Evolutionary conservation across 2,888 invertebrate genomes (phyloP), one percentile per base, ranked within the genome.

Genomic region (Ceratothoa steindachneri): DNA sequence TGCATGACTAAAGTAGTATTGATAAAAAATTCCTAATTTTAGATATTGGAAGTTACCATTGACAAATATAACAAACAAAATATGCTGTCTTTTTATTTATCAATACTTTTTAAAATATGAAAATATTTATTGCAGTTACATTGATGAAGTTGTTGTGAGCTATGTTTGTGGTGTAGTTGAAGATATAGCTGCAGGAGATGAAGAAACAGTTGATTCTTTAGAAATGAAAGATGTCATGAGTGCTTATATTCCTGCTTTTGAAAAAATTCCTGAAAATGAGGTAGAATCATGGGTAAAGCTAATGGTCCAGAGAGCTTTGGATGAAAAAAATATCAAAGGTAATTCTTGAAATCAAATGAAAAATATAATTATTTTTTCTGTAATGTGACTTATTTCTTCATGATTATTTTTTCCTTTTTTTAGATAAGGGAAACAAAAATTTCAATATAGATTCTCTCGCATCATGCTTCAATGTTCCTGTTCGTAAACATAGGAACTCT

Each of bases 61-160:
- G n/a, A n/a, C n/a, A n/a, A n/a, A n/a, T n/a, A n/a, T n/a, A n/a
- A n/a, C n/a, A n/a, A n/a, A n/a, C n/a, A n/a, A n/a, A n/a, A n/a
- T n/a, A n/a, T n/a, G n/a, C n/a, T n/a, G n/a, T n/a, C n/a, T n/a
- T n/a, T n/a, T n/a, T n/a, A n/a, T n/a, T n/a, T n/a, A n/a, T n/a
- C n/a, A n/a, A n/a, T n/a, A n/a, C n/a, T n/a, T n/a, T n/a, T n/a
- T n/a, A n/a, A n/a, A n/a, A n/a, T n/a, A n/a, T n/a, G n/a, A n/a
- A n/a, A n/a, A n/a, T n/a, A n/a, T n/a, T n/a, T n/a, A n/a, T 67
- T 73, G 1, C 72, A 76, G 76, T 68, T 67, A 76, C 53, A 76
- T 79, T 55, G 79, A 79, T 74, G 79, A 79, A 15, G 76, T 79
- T 29, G 79, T 79, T 30, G 72, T 79, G 30, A 76, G 74, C 74